phyloP scores from a whole-genome alignment of 2,113 vertebrate species.

The Catharus bicknelli region DNA sequence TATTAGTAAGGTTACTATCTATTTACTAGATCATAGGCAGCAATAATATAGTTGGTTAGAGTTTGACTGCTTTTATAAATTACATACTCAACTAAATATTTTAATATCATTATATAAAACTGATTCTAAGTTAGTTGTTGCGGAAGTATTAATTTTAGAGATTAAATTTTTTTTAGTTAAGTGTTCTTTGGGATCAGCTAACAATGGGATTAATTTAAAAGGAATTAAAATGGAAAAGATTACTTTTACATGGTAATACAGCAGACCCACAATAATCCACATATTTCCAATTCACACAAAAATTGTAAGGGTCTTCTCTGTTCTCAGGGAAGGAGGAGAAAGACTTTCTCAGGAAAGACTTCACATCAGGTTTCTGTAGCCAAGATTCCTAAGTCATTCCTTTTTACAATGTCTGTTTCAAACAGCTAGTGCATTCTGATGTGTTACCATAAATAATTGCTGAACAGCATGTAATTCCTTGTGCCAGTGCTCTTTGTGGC shows the following conservation, averaged over 20 bases:
- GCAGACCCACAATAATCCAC: neutral
- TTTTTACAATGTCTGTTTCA: neutral
- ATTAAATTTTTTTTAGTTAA: neutral
- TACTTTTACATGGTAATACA: neutral
- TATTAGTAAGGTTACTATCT: neutral
- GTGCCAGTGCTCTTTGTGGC: neutral
- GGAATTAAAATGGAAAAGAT: neutral
- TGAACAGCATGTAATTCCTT: rapidly evolving
- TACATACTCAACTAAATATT: neutral
- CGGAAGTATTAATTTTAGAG: neutral
- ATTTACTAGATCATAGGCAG: neutral
- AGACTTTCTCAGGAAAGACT: neutral
- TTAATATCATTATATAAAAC: neutral
- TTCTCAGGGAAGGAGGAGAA: neutral
- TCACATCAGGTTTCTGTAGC: neutral
- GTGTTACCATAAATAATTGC: neutral
- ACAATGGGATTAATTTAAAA: neutral
- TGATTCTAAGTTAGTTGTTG: neutral
- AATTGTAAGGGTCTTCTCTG: neutral
- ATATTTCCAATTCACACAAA: neutral
- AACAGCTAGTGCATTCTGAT: neutral
- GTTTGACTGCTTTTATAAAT: neutral
- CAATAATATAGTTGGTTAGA: neutral
- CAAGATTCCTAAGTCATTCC: neutral
- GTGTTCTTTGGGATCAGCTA: neutral